Evolutionary conservation across 2,113 vertebrate genomes (phyloP).

Genomic region (Suncus etruscus): DNA sequence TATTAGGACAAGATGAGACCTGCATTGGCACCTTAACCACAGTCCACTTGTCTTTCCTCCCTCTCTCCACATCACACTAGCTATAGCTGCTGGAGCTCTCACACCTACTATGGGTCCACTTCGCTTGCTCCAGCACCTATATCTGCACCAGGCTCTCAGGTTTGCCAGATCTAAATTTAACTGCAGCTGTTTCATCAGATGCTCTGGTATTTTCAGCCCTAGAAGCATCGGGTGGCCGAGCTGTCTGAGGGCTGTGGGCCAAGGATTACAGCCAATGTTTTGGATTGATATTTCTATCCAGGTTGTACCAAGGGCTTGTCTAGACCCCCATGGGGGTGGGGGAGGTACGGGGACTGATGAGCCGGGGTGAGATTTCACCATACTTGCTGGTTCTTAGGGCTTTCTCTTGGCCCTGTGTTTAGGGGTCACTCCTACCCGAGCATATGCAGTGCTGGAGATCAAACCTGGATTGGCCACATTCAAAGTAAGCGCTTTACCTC

Average conservation of each 20-base stretch:
- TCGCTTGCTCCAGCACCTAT: neutral
- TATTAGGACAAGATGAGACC: neutral
- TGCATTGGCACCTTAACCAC: neutral
- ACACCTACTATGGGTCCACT: neutral
- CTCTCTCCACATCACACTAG: neutral
- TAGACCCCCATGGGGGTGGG: too few relatives aligned
- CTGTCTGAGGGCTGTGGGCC: slow-evolving; percentile 40
- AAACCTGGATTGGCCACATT: too few relatives aligned
- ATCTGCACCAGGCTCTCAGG: neutral
- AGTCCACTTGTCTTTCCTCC: too few relatives aligned
- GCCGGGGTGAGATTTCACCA: too few relatives aligned
- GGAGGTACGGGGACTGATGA: too few relatives aligned
- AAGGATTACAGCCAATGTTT: neutral
- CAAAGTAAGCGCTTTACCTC: too few relatives aligned
- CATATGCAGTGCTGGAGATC: too few relatives aligned
- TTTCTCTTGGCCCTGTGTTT: too few relatives aligned
- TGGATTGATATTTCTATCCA: slow-evolving; percentile 25
- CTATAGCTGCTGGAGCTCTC: neutral
- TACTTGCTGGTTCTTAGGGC: too few relatives aligned
- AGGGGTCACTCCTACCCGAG: too few relatives aligned
- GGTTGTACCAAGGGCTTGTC: neutral
- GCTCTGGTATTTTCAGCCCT: slow-evolving; percentile 55
- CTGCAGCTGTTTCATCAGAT: slow-evolving; percentile 65
- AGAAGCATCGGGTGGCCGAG: neutral
- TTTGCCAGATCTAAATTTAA: slow-evolving; percentile 70